Base-by-base conservation (phyloP, 23 tunicate genomes). In the Aplidium turbinatum region DNA sequence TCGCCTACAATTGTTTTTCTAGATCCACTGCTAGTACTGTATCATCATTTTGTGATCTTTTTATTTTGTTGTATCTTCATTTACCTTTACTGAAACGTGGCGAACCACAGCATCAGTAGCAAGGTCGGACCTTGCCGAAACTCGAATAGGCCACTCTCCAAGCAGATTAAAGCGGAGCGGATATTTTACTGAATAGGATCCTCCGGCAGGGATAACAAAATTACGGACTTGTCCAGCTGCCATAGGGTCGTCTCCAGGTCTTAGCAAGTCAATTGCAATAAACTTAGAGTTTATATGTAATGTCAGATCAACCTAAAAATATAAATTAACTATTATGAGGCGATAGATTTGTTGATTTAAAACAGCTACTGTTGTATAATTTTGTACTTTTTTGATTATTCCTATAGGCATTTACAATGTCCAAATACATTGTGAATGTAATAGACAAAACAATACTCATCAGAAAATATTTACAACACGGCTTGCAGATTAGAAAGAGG, bases 121-220 rank as follows among this genome's bases (percentile, higher is more conserved):
- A 4, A 20, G 25, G 16, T 19, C 20, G 16, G 72, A 60, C 3
- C 35, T 6, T 4, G 82, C 82, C 19, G 34, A 26, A 21, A 62
- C 72, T 62, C 20, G 56, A 28, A 76, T 61, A 22, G 57, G 47
- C 19, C 62, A 13, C 18, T 76, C 82, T 11, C 82, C 82, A 40
- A 63, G 22, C 18, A 18, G 7, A 18, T 40, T 63, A 3, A 61
- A 11, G 11, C 71, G 33, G 32, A 84, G 45, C 0, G 91, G 82
- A 48, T 28, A 84, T 21, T 42, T 60, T 24, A 66, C 78, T 29
- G 78, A 46, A 2, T 35, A 55, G 13, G 63, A 28, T 19, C 73
- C 78, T n/a, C 72, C 46, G 0, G 70, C 47, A 1, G 83, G 78
- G 25, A 77, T 36, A 48, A 34, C 55, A 28, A 83, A 11, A 9